These are phyloP conservation scores for Campylorhamphus procurvoides DNA, from an alignment of 2,113 vertebrate species.

Conservation along the genomic window DNA sequence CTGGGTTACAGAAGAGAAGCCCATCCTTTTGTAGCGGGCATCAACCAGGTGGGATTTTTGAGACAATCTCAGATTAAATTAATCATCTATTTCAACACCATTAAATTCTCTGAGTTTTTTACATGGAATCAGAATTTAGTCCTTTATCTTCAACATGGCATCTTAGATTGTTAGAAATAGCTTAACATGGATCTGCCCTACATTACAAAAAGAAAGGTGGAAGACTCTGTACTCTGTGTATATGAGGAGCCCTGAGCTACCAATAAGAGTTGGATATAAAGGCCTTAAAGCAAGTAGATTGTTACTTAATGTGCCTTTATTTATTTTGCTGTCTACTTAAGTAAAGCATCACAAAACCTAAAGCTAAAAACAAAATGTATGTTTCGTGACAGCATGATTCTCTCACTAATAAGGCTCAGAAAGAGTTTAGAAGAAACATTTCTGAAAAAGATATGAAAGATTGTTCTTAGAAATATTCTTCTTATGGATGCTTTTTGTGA, in stretches of 20 bases:
- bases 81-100: not conserved
- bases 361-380: not conserved
- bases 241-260: not conserved
- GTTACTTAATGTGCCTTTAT: not conserved
- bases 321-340: not conserved
- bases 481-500: not conserved
- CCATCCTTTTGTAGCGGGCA: not conserved
- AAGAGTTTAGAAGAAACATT: not conserved
- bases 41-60: not conserved
- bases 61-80: not conserved
- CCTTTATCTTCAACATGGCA: not conserved
- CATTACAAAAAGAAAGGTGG: not conserved
- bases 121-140: not conserved
- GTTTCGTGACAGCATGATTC: not conserved
- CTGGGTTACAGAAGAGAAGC: not conserved
- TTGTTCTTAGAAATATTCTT: not conserved
- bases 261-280: not conserved
- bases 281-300: not conserved
- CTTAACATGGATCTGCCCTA: not conserved
- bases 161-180: not conserved
- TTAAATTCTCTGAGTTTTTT: not conserved
- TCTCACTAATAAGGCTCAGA: not conserved
- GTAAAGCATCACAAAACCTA: not conserved
- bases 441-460: not conserved
- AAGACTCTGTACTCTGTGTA: not conserved